phyloP scores from a whole-genome alignment of 2,888 invertebrate genomes.

The Caenorhabditis panamensis region DNA sequence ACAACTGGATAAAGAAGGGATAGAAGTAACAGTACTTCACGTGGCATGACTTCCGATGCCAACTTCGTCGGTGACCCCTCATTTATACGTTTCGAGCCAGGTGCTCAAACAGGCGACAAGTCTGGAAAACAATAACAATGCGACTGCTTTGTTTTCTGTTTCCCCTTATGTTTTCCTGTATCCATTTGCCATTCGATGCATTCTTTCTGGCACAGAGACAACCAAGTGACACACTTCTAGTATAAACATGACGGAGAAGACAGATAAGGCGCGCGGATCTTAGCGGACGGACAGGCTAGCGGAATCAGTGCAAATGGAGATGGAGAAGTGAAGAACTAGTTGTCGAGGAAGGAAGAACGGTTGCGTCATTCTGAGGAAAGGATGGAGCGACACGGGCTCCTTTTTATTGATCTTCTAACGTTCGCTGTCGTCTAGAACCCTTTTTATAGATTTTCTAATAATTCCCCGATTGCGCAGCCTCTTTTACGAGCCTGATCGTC shows the following conservation, averaged over 20 bases:
- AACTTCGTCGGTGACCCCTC: slow-evolving; percentile 20
- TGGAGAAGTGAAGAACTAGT: slow-evolving; percentile 42
- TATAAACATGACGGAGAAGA: background rate
- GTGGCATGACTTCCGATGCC: slow-evolving; percentile 11
- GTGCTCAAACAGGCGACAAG: slow-evolving; percentile 41
- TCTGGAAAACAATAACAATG: slow-evolving; percentile 30
- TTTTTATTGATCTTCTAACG: too few relatives aligned
- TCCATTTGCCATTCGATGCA: too few relatives aligned
- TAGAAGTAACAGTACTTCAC: background rate
- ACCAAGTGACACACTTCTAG: slow-evolving; percentile 1
- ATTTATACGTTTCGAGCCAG: slow-evolving; percentile 34
- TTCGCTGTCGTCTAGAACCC: too few relatives aligned
- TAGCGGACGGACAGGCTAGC: background rate
- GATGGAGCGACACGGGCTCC: background rate
- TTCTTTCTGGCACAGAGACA: background rate
- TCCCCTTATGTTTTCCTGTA: slow-evolving; percentile 19
- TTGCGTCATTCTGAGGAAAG: slow-evolving; percentile 41
- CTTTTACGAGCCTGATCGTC: too few relatives aligned
- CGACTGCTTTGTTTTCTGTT: slow-evolving; percentile 20
- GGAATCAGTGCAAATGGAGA: slow-evolving; percentile 40
- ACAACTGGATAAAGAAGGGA: background rate
- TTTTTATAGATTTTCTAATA: too few relatives aligned
- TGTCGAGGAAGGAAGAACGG: background rate
- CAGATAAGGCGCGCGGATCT: slow-evolving; percentile 4
- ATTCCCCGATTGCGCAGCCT: too few relatives aligned